These are phyloP conservation scores for Himalopsyche phryganea DNA, from an alignment of 1,140 invertebrate species.

Conservation along the genomic window DNA sequence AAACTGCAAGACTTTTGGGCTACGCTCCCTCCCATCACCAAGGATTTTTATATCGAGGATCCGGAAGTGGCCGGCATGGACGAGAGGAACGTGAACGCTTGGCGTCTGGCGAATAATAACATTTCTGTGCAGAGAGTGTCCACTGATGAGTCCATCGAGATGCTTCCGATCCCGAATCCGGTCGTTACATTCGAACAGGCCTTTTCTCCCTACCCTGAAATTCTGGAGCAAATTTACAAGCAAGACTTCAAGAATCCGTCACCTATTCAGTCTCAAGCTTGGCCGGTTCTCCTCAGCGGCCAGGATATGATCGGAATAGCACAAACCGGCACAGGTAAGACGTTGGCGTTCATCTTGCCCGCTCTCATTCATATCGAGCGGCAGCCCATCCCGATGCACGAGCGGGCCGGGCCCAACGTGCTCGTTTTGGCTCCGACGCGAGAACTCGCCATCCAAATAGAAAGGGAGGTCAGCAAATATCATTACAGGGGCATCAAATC, in stretches of 20 bases:
- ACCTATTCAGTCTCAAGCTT: slow-evolving; percentile 88
- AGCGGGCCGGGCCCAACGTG: slow-evolving; percentile 78
- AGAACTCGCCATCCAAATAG: slow-evolving; percentile 88
- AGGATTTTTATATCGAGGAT: slow-evolving; percentile 84
- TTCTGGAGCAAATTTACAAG: slow-evolving; percentile 76
- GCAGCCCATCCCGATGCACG: slow-evolving; percentile 63
- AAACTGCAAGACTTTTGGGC: slow-evolving; percentile 57
- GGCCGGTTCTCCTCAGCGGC: slow-evolving; percentile 83
- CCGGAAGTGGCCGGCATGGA: slow-evolving; percentile 64
- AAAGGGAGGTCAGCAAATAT: slow-evolving; percentile 85
- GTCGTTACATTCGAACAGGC: slow-evolving; percentile 80
- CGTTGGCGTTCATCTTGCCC: slow-evolving; percentile 85
- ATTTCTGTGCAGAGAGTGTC: slow-evolving; percentile 62
- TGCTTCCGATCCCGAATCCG: slow-evolving; percentile 73
- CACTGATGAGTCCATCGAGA: slow-evolving; percentile 41
- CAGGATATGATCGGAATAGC: slow-evolving; percentile 91
- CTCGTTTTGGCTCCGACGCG: slow-evolving; percentile 86
- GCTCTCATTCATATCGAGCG: slow-evolving; percentile 85
- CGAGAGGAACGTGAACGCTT: slow-evolving; percentile 57
- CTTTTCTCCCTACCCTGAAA: slow-evolving; percentile 77
- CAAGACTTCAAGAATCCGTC: slow-evolving; percentile 81
- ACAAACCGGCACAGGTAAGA: slow-evolving; percentile 89
- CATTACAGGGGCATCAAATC: slow-evolving; percentile 78
- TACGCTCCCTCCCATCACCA: slow-evolving; percentile 64
- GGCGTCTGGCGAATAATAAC: slow-evolving; percentile 66